phyloP scores from a whole-genome alignment of 1,140 invertebrate genomes.

The Parasteatoda tepidariorum region DNA sequence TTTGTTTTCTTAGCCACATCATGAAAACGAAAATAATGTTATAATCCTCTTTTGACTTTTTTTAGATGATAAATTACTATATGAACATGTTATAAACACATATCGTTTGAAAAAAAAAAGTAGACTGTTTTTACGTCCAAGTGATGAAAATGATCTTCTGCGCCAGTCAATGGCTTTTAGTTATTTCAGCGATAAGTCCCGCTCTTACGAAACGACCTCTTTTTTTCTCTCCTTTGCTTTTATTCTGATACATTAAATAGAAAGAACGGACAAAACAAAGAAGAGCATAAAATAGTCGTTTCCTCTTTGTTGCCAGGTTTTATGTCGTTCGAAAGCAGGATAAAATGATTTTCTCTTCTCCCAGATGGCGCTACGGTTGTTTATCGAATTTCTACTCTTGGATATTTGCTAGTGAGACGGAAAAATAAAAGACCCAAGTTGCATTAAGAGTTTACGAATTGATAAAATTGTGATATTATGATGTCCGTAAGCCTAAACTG shows the following conservation, averaged over 20 bases:
- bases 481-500: too few relatives aligned
- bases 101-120: background rate
- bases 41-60: background rate
- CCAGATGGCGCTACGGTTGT: constrained; percentile 46
- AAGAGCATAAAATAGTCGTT: constrained; percentile 50
- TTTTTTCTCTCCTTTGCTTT: constrained; percentile 16
- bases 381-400: constrained; percentile 37
- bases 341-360: constrained; percentile 52
- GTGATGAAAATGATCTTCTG: background rate
- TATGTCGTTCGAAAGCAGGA: constrained; percentile 35
- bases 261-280: constrained; percentile 31
- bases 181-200: constrained; percentile 38
- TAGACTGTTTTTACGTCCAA: background rate
- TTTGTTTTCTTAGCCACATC: background rate
- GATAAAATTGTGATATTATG: constrained; percentile 29
- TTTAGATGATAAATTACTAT: constrained; percentile 1
- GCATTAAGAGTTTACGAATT: constrained; percentile 18
- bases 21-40: background rate
- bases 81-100: background rate
- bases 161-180: constrained; percentile 29
- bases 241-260: constrained; percentile 29
- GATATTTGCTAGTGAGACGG: constrained; percentile 1
- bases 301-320: constrained; percentile 50
- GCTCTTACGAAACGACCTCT: constrained; percentile 19
- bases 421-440: constrained; percentile 10